A percentile compares a stretch with the other conserved stretches of the same genome.
phyloP scores from a whole-genome alignment of 1,140 invertebrate species.

The Atta cephalotes region DNA sequence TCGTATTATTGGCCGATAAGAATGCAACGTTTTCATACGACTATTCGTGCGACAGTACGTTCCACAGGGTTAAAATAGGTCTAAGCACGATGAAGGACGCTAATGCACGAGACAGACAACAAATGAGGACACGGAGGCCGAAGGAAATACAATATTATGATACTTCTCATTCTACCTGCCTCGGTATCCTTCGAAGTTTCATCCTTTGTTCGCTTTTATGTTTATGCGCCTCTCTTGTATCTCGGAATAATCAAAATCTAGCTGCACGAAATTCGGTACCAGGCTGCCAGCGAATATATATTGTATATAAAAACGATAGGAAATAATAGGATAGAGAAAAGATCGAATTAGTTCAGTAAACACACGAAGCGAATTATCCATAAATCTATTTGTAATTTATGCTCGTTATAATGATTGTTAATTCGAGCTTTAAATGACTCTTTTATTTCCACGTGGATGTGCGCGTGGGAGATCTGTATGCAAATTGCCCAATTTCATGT shows the following conservation, averaged over 20 bases:
- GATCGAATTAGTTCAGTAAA: background rate
- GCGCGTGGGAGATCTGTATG: background rate
- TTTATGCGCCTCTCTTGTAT: background rate
- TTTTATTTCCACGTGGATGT: background rate
- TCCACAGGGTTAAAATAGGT: slow-evolving; percentile 54
- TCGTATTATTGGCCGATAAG: slow-evolving; percentile 68
- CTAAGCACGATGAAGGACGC: slow-evolving; percentile 21
- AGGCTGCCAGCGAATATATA: background rate
- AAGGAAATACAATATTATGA: slow-evolving; percentile 29
- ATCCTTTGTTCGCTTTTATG: slow-evolving; percentile 1
- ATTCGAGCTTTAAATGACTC: slow-evolving; percentile 1
- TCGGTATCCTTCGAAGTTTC: slow-evolving; percentile 14
- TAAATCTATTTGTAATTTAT: background rate
- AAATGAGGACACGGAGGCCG: background rate
- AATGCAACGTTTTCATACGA: slow-evolving; percentile 55
- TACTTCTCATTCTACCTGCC: slow-evolving; percentile 7
- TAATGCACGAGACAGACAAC: slow-evolving; percentile 13
- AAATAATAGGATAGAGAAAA: background rate
- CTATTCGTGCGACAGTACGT: slow-evolving; percentile 46
- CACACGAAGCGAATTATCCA: background rate
- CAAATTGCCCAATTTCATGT: background rate
- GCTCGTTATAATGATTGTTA: background rate
- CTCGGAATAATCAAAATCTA: slow-evolving; percentile 25
- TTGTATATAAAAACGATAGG: too few species aligned
- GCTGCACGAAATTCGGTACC: slow-evolving; percentile 27